Evolutionary conservation across 2,888 invertebrate species (phyloP), one percentile per base, ranked within the genome.

Genomic region (Sclerodermus sp.): DNA sequence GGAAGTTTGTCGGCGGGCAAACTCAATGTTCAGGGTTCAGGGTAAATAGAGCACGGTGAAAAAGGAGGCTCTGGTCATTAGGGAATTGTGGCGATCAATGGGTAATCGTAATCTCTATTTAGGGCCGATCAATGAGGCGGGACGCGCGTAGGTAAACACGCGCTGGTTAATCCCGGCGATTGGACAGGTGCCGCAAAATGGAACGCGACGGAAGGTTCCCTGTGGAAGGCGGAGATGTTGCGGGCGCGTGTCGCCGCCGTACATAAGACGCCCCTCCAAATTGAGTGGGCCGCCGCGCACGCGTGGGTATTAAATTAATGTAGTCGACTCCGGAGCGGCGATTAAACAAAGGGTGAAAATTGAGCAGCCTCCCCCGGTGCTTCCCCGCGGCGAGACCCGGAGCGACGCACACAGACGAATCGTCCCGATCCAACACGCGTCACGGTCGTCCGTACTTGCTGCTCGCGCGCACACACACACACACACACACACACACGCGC

Each of bases 271-370:
- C 55, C 56, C 59, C 63, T 58, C 40, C 51, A 50, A 62, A 55
- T 62, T 49, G 59, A 66, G 57, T 57, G 62, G 57, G 55, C 51
- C 49, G 54, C 58, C 62, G 65, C 68, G 68, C 66, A 65, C 67
- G 68, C 68, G 67, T 63, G 59, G 65, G 70, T 70, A 74, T 71
- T 68, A 71, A 74, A 76, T 75, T 73, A 73, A 75, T 73, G 71
- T 71, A 72, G 74, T 71, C 71, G 68, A 74, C 72, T 71, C 71
- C 58, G 66, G 67, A 62, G 51, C 67, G 60, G 64, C 69, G 74
- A 73, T 75, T 74, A 74, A 76, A 77, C 74, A 76, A 76, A 76
- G 76, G 76, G 75, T 70, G 74, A 73, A 75, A 73, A 73, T 74
- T 69, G 71, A 74, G 73, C 65, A 70, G 62, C 56, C 62, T 58